Evolutionary conservation across 1,140 invertebrate species (phyloP).

Genomic region (Pygmarrhopalites habei): DNA sequence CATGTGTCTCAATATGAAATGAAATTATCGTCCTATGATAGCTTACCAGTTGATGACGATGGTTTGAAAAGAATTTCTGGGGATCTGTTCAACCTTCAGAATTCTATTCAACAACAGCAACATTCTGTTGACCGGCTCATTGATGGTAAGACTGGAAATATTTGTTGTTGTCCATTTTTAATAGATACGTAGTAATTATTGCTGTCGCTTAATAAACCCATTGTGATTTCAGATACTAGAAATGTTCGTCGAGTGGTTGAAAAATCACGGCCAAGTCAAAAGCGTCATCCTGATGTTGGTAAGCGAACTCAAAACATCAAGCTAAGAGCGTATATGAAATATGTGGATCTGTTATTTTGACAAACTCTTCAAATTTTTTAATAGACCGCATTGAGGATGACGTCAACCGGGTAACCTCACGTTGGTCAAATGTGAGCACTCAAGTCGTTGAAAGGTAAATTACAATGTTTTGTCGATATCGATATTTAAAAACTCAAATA

Average conservation of each 20-base stretch:
- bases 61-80: conserved; percentile 63
- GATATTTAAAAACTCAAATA: too few relatives aligned
- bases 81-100: conserved; percentile 69
- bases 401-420: conserved; percentile 71
- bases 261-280: conserved; percentile 61
- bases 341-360: too few relatives aligned
- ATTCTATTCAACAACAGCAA: conserved; percentile 73
- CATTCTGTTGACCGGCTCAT: conserved; percentile 80
- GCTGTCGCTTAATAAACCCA: too few relatives aligned
- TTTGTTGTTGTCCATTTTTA: too few relatives aligned
- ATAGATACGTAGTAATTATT: too few relatives aligned
- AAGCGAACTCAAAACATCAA: too few relatives aligned
- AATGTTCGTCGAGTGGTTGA: conserved; percentile 78
- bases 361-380: too few relatives aligned
- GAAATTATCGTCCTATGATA: conserved; percentile 74
- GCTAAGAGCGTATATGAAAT: too few relatives aligned
- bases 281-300: conserved; percentile 75
- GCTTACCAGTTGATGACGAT: conserved; percentile 73
- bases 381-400: conserved; percentile 89
- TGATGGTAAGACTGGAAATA: too few relatives aligned
- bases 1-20: conserved; percentile 86
- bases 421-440: conserved; percentile 85
- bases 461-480: too few relatives aligned
- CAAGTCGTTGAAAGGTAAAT: conserved; percentile 78
- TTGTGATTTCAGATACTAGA: too few relatives aligned